These are phyloP conservation scores for Alca torda DNA, from an alignment of 2,797 vertebrate species.

Conservation along the genomic window DNA sequence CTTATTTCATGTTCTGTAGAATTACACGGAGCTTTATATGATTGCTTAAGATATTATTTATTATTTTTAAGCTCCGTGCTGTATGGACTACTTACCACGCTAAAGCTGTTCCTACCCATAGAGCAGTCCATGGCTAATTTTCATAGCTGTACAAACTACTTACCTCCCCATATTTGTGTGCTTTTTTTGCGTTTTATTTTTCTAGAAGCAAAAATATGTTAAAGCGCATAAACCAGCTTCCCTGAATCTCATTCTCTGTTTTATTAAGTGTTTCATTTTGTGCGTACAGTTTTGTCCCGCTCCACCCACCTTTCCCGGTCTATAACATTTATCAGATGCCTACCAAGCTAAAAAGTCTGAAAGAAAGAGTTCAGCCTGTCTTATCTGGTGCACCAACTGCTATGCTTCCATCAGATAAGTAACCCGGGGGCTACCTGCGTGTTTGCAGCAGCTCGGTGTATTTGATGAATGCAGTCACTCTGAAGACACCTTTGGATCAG, in stretches of 20 bases:
- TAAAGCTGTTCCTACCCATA: background rate
- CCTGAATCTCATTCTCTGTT: background rate
- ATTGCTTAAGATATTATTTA: background rate
- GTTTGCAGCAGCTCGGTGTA: background rate
- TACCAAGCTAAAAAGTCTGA: background rate
- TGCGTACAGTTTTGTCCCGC: background rate
- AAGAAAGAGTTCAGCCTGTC: background rate
- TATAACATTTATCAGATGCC: background rate
- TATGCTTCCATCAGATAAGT: background rate
- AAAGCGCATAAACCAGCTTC: background rate
- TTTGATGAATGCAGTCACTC: background rate
- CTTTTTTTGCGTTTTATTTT: background rate
- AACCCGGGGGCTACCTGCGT: background rate
- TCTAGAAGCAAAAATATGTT: background rate
- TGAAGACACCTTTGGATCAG: background rate
- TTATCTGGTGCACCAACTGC: background rate
- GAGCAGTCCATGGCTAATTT: background rate
- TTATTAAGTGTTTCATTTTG: conserved; percentile 49
- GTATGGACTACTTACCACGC: background rate
- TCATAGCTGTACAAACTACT: background rate
- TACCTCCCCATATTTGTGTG: background rate
- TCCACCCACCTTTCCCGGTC: background rate
- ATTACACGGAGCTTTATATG: background rate
- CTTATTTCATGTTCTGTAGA: background rate
- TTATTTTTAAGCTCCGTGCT: background rate